phyloP scores from a whole-genome alignment of 2,797 vertebrate species.

The Myotis myotis region DNA sequence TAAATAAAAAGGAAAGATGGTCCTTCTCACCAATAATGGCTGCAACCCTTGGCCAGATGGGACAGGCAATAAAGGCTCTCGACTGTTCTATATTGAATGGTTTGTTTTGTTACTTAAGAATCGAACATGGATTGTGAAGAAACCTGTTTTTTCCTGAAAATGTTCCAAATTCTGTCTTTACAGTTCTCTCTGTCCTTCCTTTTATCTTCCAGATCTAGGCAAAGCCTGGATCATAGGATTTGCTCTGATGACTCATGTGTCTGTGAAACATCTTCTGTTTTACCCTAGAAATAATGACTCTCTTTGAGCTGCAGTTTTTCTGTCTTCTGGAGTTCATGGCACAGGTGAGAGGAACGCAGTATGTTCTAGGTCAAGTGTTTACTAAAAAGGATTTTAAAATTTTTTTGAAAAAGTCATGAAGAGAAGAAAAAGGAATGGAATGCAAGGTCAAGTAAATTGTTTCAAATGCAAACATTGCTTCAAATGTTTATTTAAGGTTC shows the following conservation, averaged over 20 bases:
- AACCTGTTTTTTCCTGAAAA: neutral
- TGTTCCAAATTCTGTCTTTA: neutral
- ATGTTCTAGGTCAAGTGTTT: neutral
- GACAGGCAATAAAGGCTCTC: neutral
- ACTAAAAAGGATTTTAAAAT: neutral
- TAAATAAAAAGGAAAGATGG: neutral
- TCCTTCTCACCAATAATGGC: neutral
- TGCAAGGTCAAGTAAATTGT: neutral
- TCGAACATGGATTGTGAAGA: neutral
- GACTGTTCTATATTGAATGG: neutral
- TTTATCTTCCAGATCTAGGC: neutral
- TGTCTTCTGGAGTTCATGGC: neutral
- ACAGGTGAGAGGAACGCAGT: neutral
- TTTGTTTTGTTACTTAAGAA: neutral
- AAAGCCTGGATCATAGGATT: neutral
- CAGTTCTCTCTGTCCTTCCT: neutral
- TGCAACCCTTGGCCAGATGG: neutral
- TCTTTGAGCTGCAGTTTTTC: neutral
- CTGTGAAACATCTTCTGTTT: neutral
- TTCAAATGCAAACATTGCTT: neutral
- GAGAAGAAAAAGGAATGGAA: neutral
- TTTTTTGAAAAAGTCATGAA: neutral
- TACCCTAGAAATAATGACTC: neutral
- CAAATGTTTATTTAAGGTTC: slow-evolving; percentile 16
- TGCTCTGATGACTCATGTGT: neutral